Base-by-base conservation (phyloP, 1,140 invertebrate species). In the Tetramorium alpestre region DNA sequence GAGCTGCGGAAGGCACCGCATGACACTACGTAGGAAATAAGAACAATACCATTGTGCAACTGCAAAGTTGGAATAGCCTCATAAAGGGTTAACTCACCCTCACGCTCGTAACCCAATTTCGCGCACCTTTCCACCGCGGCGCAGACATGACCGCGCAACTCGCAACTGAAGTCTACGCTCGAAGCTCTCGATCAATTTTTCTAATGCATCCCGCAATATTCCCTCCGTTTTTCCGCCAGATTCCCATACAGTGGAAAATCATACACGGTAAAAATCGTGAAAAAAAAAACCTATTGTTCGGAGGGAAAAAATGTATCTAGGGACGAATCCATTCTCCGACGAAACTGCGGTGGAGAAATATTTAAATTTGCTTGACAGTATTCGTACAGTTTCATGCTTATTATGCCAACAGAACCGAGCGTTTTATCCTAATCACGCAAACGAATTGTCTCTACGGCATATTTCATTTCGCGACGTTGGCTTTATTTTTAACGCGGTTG, bases 41-140 rank as follows among this genome's bases (percentile, higher is more conserved):
- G 80, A 73, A 84, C 80, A 84, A 84, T 84, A 54, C 69, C 28
- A 75, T 73, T 73, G 80, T 75, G 41, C 78, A 72, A 82, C 51
- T 82, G 54, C 56, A 13, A 84, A 84, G 80, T 84, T 81, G 47
- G 78, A 84, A 75, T 67, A 33, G 80, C 44, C 54, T 84, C 70
- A 62, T 84, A 84, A 84, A 75, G 80, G 67, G 69, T 75, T 84
- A 84, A 75, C 80, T 75, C 54, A 56, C 41, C 69, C 51, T 84
- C 72, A 41, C 51, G n/a, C 69, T 73, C 69, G 54, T 84, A 84
- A 84, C 80, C 80, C 80, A 84, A 84, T 84, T 84, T 22, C 80
- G 41, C 25, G 25, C 54, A 58, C 28, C 69, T 84, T 84, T 33
- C 51, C 81, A 47, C 67, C 56, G 28, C 33, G 18, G 28, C 41